phyloP scores from a whole-genome alignment of 2,113 vertebrate species.

The Labeo catla region DNA sequence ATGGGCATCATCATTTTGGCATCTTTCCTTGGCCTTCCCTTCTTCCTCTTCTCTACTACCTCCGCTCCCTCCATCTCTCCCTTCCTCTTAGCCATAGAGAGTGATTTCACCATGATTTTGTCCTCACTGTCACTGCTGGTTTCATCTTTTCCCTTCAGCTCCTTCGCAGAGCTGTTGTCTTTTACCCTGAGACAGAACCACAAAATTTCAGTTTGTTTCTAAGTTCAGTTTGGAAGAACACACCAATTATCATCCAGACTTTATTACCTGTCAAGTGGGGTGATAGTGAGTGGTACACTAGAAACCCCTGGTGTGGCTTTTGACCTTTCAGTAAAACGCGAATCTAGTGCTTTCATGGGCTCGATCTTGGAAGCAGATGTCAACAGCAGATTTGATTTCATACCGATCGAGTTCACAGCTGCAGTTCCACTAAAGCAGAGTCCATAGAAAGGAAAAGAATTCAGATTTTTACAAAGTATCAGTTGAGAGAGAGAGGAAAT shows the following conservation, averaged over 20 bases:
- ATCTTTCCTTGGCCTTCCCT: slow-evolving; percentile 94
- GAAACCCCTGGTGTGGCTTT: slow-evolving; percentile 90
- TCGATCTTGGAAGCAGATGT: slow-evolving; percentile 92
- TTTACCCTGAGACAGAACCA: slow-evolving; percentile 75
- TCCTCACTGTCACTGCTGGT: slow-evolving; percentile 97
- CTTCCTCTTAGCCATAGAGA: slow-evolving; percentile 86
- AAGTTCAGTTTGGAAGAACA: not conserved
- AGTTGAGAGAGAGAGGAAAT: not conserved
- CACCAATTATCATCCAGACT: not conserved
- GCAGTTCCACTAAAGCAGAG: slow-evolving; percentile 59
- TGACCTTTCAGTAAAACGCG: slow-evolving; percentile 95
- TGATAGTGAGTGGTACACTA: slow-evolving; percentile 76
- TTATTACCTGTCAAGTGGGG: slow-evolving; percentile 83
- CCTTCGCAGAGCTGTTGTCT: slow-evolving; percentile 82
- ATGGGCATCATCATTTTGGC: slow-evolving; percentile 81
- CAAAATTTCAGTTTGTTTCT: not conserved
- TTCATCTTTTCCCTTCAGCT: slow-evolving; percentile 85
- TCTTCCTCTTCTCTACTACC: slow-evolving; percentile 92
- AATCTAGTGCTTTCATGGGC: slow-evolving; percentile 97
- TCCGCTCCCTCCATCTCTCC: slow-evolving; percentile 86
- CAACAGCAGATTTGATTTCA: slow-evolving; percentile 80
- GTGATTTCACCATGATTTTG: slow-evolving; percentile 84
- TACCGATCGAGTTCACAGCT: slow-evolving; percentile 65
- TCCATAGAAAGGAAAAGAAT: not conserved
- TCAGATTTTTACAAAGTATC: slow-evolving; percentile 24